Percentiles rank a stretch among this genome's conserved stretches.
Evolutionary conservation across 2,888 invertebrate species (phyloP).

Genomic region (Vanessa cardui): DNA sequence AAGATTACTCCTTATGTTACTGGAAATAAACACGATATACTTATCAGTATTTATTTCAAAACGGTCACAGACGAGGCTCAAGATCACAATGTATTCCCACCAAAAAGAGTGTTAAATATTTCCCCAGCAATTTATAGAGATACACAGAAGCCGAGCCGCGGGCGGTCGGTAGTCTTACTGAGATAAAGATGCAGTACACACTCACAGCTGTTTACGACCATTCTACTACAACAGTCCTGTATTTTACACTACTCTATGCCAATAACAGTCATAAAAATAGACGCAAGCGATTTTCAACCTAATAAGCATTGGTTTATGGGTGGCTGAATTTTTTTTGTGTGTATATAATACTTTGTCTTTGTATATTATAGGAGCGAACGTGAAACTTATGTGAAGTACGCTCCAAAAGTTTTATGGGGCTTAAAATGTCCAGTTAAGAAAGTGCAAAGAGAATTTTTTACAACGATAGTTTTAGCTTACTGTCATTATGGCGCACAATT

Average conservation of each 20-base stretch:
- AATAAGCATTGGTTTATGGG: conserved; percentile 28
- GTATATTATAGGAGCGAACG: conserved; percentile 61
- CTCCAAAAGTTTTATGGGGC: conserved; percentile 77
- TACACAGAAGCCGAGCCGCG: conserved; percentile 38
- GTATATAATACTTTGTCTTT: conserved; percentile 15
- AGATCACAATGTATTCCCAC: conserved; percentile 10
- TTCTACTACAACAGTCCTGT: conserved; percentile 48
- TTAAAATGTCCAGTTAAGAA: conserved; percentile 74
- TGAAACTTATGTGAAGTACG: conserved; percentile 78
- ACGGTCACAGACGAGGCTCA: conserved; percentile 1
- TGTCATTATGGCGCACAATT: conserved; percentile 23
- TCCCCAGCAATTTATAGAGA: conserved; percentile 29
- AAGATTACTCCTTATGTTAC: too few species aligned
- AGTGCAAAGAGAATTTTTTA: conserved; percentile 71
- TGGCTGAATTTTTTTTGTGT: not conserved
- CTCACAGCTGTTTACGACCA: conserved; percentile 66
- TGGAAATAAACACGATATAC: not conserved
- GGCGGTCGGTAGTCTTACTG: conserved; percentile 37
- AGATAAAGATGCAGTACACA: conserved; percentile 48
- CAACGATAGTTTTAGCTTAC: conserved; percentile 26
- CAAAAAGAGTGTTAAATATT: conserved; percentile 15
- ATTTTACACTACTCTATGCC: conserved; percentile 32
- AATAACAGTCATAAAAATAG: conserved; percentile 20
- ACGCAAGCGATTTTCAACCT: conserved; percentile 25
- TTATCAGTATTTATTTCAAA: conserved; percentile 2